Evolutionary conservation across 2,113 vertebrate species (phyloP), one percentile per base, ranked within the genome.

Genomic region (Xenotilapia longispinis): DNA sequence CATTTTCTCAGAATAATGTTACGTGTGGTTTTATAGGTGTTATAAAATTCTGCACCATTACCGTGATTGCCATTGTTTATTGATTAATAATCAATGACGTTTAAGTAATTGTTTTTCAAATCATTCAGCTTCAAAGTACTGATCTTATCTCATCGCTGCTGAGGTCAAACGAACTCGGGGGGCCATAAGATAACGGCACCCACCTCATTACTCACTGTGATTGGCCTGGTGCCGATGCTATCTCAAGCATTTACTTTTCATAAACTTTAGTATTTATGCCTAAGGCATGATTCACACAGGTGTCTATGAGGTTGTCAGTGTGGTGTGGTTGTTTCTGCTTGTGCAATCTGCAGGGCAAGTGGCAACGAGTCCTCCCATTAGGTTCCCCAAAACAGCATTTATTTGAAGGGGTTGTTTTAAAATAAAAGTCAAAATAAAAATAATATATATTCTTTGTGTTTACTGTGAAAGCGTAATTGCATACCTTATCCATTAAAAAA

Each of bases 381-480:
- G 70, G 81, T 87, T 93, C 73, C 63, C 53, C 70, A 82, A 82
- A 87, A 85, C 31, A 33, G 23, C 60, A 89, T 90, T 93, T 90
- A 88, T 88, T 65, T 88, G 54, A 49, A 75, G 28, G 14, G 79
- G 60, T 82, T 91, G 65, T 82, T 85, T 7, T 82, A 87, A n/a
- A 31, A 49, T 21, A 19, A 26, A 57, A 80, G 14, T 8, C 1
- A 36, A 75, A 15, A 21, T 51, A 17, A 26, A 26, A 38, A 38
- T 51, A 84, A 95, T 91, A 91, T 93, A 87, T 92, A 92, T 73
- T 91, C 86, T 93, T 70, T 92, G 80, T 91, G 81, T 91, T 91
- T 86, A 85, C 82, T 55, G 57, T 89, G 53, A 58, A 83, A 87
- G 91, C 31, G 21, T 89, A 33, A 90, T 47, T 9, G 26, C 21